Percentiles rank a stretch among this genome's conserved stretches.
Conservation (phyloP, 2,797 vertebrate genomes). For the Molossus molossus region DNA sequence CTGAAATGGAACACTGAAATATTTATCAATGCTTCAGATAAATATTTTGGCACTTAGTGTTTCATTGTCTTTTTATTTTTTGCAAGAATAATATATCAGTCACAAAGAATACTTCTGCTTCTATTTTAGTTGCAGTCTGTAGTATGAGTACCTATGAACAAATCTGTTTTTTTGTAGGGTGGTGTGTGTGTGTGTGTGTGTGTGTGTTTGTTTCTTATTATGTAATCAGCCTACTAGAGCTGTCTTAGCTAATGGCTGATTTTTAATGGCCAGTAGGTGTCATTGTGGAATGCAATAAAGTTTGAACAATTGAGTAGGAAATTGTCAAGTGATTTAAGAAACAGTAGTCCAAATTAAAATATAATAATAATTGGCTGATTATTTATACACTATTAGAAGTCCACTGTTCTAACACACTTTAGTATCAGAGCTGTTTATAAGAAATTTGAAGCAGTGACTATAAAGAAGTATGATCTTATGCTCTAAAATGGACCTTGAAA, state of each 20-base stretch:
- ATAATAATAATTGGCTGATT: conserved; percentile 54
- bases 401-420: conserved; percentile 33
- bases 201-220: conserved; percentile 74
- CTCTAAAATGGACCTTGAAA: conserved; percentile 61
- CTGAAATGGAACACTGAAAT: conserved; percentile 42
- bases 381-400: conserved; percentile 15
- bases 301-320: conserved; percentile 60
- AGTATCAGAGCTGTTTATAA: conserved; percentile 53
- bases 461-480: conserved; percentile 59
- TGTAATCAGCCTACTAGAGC: conserved; percentile 76
- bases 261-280: conserved; percentile 85
- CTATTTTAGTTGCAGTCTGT: conserved; percentile 65
- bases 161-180: conserved; percentile 62
- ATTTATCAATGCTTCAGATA: conserved; percentile 56
- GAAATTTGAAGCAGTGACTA: conserved; percentile 23
- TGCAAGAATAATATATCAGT: conserved; percentile 49
- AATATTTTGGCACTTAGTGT: conserved; percentile 54
- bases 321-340: conserved; percentile 69
- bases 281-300: conserved; percentile 77
- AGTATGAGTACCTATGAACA: conserved; percentile 57
- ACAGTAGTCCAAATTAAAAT: conserved; percentile 55
- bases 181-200: background rate
- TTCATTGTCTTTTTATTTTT: conserved; percentile 55
- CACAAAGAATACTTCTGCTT: conserved; percentile 61
- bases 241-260: conserved; percentile 74